A percentile compares a stretch with the other conserved stretches of the same genome.
These are phyloP conservation scores for Sturnus vulgaris DNA, from an alignment of 2,113 vertebrate genomes.

Conservation along the genomic window DNA sequence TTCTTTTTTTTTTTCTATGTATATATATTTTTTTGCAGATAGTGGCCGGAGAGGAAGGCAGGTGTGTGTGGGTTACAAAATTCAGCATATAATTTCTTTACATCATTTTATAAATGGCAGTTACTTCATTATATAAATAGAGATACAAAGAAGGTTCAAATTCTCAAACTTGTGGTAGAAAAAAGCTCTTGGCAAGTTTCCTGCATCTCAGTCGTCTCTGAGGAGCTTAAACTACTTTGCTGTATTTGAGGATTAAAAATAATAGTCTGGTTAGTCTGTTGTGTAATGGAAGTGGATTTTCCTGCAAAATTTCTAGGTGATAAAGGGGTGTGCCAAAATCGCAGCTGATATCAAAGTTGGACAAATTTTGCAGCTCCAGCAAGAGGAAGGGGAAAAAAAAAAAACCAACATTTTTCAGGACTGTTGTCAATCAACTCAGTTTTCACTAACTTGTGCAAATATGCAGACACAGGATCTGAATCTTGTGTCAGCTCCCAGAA, in stretches of 20 bases:
- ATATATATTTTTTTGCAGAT: neutral
- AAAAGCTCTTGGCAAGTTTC: neutral
- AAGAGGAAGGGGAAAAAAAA: neutral
- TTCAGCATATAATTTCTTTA: neutral
- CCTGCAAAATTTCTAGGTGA: neutral
- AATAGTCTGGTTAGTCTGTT: neutral
- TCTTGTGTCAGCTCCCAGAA: constrained; percentile 38
- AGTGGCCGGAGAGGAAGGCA: neutral
- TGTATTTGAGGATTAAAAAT: neutral
- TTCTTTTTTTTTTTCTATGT: neutral
- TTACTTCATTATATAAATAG: neutral
- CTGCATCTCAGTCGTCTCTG: neutral
- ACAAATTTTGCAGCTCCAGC: neutral
- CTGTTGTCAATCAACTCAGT: constrained; percentile 20
- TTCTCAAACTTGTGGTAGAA: neutral
- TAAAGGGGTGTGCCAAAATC: neutral
- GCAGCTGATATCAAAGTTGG: neutral
- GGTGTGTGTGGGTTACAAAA: neutral
- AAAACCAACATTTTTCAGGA: neutral
- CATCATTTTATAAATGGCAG: neutral
- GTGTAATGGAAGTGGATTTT: neutral
- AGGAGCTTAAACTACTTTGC: neutral
- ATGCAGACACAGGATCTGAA: constrained; percentile 23
- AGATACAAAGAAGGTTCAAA: neutral
- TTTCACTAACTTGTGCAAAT: constrained; percentile 36